Base-by-base conservation (phyloP, 2,888 invertebrate genomes). In the Melikaiella ostensackeni region DNA sequence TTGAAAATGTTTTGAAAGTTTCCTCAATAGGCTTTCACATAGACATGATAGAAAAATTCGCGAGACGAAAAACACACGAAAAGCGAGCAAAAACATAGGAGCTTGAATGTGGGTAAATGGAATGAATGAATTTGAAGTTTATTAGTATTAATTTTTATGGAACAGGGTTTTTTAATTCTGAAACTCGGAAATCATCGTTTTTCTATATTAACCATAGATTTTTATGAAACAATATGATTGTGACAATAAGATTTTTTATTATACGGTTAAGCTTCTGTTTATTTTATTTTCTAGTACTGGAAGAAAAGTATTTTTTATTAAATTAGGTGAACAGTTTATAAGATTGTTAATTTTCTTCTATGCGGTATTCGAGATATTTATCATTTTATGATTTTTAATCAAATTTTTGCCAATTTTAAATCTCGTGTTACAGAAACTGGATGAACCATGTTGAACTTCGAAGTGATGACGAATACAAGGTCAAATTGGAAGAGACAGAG, bases 341-440 rank as follows among this genome's bases (percentile, higher is more conserved):
- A 7, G n/a, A 55, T 55, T 8, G 6, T 55, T 0, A 0, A n/a
- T 55, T 55, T 55, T n/a, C n/a, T 50, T 19, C 19, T 57, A 24
- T 24, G 13, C 24, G 21, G 11, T 57, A 24, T 24, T 24, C 6
- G 24, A 13, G 1, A 16, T 57, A 24, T 27, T 57, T 24, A 57
- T 57, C 13, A 57, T 24, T 57, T 77, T 78, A 79, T 74, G 73
- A 63, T 16, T 75, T 79, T 70, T 78, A 50, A 79, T 24, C 76
- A 77, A 80, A 79, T 59, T 57, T 76, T 77, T 84, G 77, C 64
- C 80, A 82, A 82, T 81, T 79, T 78, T 73, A 64, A 70, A 76
- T 83, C 61, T 78, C 66, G 76, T 63, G 62, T 84, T 85, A 73
- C 79, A 84, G 83, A 83, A 63, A 30, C 50, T 82, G 85, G 84